Conservation (phyloP, 2,797 vertebrate species). For the Lagorchestes hirsutus region DNA sequence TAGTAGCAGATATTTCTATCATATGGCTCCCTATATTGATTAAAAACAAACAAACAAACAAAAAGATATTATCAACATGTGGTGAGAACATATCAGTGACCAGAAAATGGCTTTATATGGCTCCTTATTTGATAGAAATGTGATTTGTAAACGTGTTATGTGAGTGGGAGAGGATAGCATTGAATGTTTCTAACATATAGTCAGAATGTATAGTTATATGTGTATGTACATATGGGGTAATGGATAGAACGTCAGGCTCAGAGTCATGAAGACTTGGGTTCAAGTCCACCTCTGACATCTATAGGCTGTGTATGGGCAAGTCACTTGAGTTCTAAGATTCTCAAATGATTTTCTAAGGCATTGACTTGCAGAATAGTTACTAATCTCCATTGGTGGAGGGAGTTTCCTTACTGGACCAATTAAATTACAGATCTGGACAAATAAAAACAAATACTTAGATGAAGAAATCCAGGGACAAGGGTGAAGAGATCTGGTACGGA, state of each 20-base stretch:
- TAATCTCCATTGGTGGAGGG: not conserved
- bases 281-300: not conserved
- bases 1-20: not conserved
- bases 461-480: not conserved
- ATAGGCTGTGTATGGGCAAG: not conserved
- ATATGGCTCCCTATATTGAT: not conserved
- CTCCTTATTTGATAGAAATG: not conserved
- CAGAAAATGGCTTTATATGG: not conserved
- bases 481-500: not conserved
- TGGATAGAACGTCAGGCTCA: not conserved
- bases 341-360: not conserved
- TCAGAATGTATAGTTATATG: not conserved
- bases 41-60: not conserved
- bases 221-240: not conserved
- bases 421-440: not conserved
- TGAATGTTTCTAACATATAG: not conserved
- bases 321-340: not conserved
- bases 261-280: not conserved
- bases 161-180: not conserved
- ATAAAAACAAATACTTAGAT: not conserved
- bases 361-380: not conserved
- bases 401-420: not conserved
- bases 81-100: not conserved
- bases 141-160: not conserved
- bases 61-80: not conserved